A percentile compares a stretch with the other conserved stretches of the same genome.
Evolutionary conservation across 2,113 vertebrate genomes (phyloP).

Genomic region (Chaetura pelagica): DNA sequence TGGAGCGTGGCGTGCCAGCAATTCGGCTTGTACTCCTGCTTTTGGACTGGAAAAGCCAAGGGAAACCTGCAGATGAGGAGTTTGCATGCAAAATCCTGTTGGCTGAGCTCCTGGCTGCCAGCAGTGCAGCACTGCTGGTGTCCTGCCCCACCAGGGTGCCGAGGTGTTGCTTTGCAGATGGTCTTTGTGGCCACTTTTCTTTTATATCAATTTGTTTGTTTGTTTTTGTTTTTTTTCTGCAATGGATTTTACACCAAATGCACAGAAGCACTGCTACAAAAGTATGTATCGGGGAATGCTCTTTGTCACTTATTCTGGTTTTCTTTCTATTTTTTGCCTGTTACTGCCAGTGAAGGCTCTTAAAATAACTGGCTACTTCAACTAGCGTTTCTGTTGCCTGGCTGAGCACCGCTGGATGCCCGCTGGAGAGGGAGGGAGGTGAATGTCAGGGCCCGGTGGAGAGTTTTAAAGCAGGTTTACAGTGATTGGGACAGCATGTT

Average conservation of each 20-base stretch:
- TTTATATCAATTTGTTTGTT: not conserved
- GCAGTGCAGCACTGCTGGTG: rapidly evolving
- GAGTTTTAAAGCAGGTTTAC: not conserved
- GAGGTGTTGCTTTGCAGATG: not conserved
- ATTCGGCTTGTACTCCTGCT: not conserved
- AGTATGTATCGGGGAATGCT: not conserved
- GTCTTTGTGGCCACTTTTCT: not conserved
- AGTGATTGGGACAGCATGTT: not conserved
- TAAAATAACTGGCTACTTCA: constrained; percentile 63
- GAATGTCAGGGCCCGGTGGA: not conserved
- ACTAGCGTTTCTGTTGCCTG: not conserved
- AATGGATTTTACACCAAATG: not conserved
- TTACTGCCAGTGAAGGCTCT: constrained; percentile 24
- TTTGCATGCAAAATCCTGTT: not conserved
- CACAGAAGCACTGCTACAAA: not conserved
- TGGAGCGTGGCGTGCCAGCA: rapidly evolving
- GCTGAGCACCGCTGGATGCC: not conserved
- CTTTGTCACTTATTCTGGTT: constrained; percentile 24
- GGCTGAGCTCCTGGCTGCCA: not conserved
- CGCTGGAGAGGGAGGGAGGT: not conserved
- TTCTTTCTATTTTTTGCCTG: constrained; percentile 50
- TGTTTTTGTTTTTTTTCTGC: not conserved
- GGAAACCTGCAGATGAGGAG: not conserved
- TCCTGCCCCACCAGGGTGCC: rapidly evolving
- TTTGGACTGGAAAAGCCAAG: not conserved